A percentile compares a stretch with the other conserved stretches of the same genome.
These are phyloP conservation scores for Hoplias malabaricus DNA, from an alignment of 2,113 vertebrate species.

Conservation along the genomic window DNA sequence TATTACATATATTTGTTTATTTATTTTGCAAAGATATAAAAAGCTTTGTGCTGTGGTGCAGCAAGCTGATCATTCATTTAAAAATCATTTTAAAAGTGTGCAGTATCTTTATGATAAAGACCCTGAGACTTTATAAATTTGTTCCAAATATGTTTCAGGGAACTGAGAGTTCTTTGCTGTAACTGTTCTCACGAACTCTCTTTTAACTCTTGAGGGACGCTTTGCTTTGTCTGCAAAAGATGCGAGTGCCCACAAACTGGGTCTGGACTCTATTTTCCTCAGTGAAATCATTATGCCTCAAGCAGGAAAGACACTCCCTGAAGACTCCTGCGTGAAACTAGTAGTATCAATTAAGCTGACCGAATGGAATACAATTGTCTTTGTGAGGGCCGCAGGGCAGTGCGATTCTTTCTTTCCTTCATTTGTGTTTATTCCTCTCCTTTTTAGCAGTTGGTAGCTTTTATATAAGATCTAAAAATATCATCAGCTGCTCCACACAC, in stretches of 20 bases:
- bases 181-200: neutral
- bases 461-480: constrained; percentile 21
- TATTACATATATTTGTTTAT: too few species aligned
- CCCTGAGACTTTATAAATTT: neutral
- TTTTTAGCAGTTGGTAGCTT: neutral
- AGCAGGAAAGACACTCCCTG: constrained; percentile 27
- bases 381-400: neutral
- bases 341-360: constrained; percentile 20
- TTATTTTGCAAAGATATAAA: too few species aligned
- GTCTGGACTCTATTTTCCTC: constrained; percentile 14
- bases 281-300: constrained; percentile 7
- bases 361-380: constrained; percentile 11
- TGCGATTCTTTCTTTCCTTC: neutral
- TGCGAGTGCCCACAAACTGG: neutral
- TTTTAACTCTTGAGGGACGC: neutral
- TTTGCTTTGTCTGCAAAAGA: neutral
- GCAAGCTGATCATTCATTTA: too few species aligned
- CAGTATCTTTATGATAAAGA: neutral
- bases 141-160: neutral
- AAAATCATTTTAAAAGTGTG: neutral
- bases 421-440: neutral
- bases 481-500: neutral
- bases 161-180: neutral
- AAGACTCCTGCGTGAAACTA: constrained; percentile 26
- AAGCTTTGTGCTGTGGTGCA: too few species aligned